Evolutionary conservation across 2,888 invertebrate species (phyloP).

Genomic region (Opisthograptis luteolata): DNA sequence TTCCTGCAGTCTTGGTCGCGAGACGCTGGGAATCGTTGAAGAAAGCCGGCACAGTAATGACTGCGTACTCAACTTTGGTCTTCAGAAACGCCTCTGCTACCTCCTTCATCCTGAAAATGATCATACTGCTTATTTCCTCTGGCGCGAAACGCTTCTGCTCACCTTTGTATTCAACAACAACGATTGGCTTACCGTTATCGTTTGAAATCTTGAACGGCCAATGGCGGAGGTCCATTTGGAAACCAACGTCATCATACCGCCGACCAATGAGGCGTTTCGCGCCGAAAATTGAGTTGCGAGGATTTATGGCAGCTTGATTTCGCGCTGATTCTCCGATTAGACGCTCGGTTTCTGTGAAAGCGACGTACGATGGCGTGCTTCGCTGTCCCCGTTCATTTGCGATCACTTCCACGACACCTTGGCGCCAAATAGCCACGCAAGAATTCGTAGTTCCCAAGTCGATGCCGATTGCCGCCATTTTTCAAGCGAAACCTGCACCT

Average conservation of each 20-base stretch:
- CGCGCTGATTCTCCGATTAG: slow-evolving; percentile 67
- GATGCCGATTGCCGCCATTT: slow-evolving; percentile 69
- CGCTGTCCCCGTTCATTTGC: slow-evolving; percentile 62
- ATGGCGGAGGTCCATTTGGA: slow-evolving; percentile 63
- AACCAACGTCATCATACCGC: slow-evolving; percentile 59
- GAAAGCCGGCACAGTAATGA: slow-evolving; percentile 71
- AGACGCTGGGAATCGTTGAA: slow-evolving; percentile 67
- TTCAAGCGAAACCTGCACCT: slow-evolving; percentile 16
- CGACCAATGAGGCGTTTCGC: slow-evolving; percentile 66
- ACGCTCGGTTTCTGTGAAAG: slow-evolving; percentile 59
- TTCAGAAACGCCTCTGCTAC: slow-evolving; percentile 60
- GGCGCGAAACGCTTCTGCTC: slow-evolving; percentile 57
- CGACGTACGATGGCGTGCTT: slow-evolving; percentile 66
- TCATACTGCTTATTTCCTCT: slow-evolving; percentile 68
- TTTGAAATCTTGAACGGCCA: slow-evolving; percentile 61
- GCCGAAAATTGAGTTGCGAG: slow-evolving; percentile 64
- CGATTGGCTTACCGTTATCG: slow-evolving; percentile 65
- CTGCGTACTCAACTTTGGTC: slow-evolving; percentile 58
- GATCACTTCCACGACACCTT: slow-evolving; percentile 63
- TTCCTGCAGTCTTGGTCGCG: slow-evolving; percentile 60
- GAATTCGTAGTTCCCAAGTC: slow-evolving; percentile 69
- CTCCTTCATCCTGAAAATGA: slow-evolving; percentile 66
- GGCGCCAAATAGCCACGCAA: slow-evolving; percentile 66
- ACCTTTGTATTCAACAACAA: slow-evolving; percentile 57
- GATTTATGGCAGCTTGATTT: slow-evolving; percentile 60